These are phyloP conservation scores for Zosterops pallidus DNA, from an alignment of 2,113 vertebrate genomes.

Conservation along the genomic window DNA sequence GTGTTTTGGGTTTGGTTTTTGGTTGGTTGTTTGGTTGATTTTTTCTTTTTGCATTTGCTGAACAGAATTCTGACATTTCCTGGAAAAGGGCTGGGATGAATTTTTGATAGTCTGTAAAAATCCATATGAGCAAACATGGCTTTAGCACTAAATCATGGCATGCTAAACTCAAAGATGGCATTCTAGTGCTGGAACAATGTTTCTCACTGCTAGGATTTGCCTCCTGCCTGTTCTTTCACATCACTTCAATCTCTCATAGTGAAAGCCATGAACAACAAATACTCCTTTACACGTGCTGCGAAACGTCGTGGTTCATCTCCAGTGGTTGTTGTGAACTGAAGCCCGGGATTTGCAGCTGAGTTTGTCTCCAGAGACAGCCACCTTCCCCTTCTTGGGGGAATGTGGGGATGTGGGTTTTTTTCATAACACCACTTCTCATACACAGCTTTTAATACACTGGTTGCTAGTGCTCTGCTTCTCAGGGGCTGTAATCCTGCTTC, in stretches of 20 bases:
- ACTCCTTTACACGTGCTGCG: not conserved
- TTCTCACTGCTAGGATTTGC: not conserved
- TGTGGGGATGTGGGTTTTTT: not conserved
- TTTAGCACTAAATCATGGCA: not conserved
- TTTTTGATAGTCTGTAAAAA: not conserved
- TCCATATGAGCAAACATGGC: not conserved
- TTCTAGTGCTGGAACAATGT: not conserved
- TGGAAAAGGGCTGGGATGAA: not conserved
- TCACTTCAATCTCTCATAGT: not conserved
- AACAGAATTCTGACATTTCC: not conserved
- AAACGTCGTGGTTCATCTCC: not conserved
- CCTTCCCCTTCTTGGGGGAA: not conserved
- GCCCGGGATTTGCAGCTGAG: not conserved
- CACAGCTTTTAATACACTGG: not conserved
- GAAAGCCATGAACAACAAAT: not conserved
- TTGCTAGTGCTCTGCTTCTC: not conserved
- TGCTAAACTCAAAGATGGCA: not conserved
- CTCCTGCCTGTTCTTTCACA: not conserved
- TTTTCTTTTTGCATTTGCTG: not conserved
- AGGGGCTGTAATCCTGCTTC: not conserved
- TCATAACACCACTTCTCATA: rapidly evolving
- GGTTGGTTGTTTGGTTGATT: not conserved
- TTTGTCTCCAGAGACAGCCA: not conserved
- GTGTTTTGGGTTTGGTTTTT: too few species aligned
- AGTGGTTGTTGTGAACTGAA: not conserved